Evolutionary conservation across 2,888 invertebrate species (phyloP).

Genomic region (Ectemnius cavifrons): DNA sequence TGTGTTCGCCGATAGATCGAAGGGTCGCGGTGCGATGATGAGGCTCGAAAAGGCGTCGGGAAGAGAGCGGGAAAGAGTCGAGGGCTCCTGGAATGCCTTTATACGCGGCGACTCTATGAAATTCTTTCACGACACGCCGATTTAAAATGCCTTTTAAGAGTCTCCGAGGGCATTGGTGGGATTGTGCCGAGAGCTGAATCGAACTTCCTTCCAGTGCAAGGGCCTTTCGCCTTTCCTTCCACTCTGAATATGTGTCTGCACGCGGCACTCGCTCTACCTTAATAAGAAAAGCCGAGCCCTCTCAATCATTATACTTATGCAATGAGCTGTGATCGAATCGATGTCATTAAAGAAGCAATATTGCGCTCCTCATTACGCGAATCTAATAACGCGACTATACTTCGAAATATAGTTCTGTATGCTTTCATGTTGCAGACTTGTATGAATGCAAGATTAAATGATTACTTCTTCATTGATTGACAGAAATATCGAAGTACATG

Average conservation of each 20-base stretch:
- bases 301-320: conserved; percentile 39
- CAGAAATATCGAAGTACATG: too few relatives aligned
- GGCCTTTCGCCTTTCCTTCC: background rate
- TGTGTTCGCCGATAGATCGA: conserved; percentile 49
- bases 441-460: too few relatives aligned
- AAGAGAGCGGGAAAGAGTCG: conserved; percentile 27
- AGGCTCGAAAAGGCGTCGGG: conserved; percentile 19
- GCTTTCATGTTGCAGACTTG: too few relatives aligned
- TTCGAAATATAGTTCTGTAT: background rate
- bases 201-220: conserved; percentile 52
- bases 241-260: conserved; percentile 37
- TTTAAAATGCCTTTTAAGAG: conserved; percentile 74
- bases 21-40: conserved; percentile 41
- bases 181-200: conserved; percentile 63
- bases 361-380: conserved; percentile 17
- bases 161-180: conserved; percentile 54
- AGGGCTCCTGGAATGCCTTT: conserved; percentile 73
- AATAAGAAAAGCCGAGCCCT: conserved; percentile 49
- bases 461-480: too few relatives aligned
- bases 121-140: conserved; percentile 75
- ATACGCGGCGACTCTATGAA: conserved; percentile 74
- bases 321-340: conserved; percentile 41
- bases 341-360: conserved; percentile 51
- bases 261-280: conserved; percentile 59
- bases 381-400: background rate